phyloP scores from a whole-genome alignment of 2,113 vertebrate genomes.

The Cisticola juncidis region DNA sequence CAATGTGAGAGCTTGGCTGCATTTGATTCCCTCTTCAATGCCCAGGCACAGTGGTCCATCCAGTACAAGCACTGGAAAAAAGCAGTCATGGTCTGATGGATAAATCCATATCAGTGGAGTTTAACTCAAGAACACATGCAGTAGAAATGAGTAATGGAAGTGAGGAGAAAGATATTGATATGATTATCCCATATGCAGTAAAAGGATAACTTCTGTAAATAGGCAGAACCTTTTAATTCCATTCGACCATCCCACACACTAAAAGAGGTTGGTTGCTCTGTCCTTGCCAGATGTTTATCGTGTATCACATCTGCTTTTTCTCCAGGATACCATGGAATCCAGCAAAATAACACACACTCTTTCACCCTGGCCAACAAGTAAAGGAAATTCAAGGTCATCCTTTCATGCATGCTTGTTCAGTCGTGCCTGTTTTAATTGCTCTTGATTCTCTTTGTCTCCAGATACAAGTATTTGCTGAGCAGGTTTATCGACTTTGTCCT shows the following conservation, averaged over 20 bases:
- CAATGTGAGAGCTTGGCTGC: background rate
- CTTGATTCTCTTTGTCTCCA: background rate
- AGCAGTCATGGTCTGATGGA: background rate
- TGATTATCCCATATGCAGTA: background rate
- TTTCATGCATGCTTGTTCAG: background rate
- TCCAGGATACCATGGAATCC: background rate
- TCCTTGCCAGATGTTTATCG: background rate
- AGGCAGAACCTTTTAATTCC: background rate
- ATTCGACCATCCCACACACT: background rate
- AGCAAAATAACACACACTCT: background rate
- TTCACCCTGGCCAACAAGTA: background rate
- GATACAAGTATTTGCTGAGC: background rate
- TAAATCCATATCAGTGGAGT: background rate
- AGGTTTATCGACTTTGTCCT: background rate
- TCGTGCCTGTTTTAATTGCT: slow-evolving; percentile 13
- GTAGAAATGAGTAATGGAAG: background rate
- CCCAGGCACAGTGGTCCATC: background rate
- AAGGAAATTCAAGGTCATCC: slow-evolving; percentile 19
- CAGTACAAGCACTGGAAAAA: background rate
- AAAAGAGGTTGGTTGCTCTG: background rate
- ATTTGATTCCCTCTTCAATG: background rate
- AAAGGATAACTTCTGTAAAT: background rate
- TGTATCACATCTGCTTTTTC: background rate
- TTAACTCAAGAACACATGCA: background rate
- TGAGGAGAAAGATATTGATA: background rate